Percentiles rank a stretch among this genome's conserved stretches.
These are phyloP conservation scores for Grantiella picta DNA, from an alignment of 2,113 vertebrate species.

Conservation along the genomic window DNA sequence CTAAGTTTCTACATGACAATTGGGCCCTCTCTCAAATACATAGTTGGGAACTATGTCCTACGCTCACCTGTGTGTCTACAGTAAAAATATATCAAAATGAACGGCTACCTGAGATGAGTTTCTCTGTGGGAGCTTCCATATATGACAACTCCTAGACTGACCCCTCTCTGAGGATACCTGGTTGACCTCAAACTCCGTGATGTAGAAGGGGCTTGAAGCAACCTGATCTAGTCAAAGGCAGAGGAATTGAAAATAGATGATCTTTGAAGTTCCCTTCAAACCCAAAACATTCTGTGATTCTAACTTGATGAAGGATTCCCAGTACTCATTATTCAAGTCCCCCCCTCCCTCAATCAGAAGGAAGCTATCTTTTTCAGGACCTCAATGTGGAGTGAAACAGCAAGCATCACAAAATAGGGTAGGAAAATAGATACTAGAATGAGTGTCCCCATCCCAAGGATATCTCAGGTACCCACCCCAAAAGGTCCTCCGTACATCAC, in stretches of 20 bases:
- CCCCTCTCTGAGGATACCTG: not conserved
- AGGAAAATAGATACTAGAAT: not conserved
- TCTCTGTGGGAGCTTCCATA: not conserved
- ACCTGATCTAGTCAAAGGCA: not conserved
- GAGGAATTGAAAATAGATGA: not conserved
- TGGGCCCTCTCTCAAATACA: not conserved
- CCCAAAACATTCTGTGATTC: not conserved
- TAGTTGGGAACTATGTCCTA: not conserved
- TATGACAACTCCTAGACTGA: not conserved
- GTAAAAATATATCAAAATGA: not conserved
- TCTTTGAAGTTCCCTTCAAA: not conserved
- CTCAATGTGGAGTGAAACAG: not conserved
- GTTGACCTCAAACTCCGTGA: not conserved
- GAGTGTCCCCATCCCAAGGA: not conserved
- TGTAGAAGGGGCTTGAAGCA: not conserved
- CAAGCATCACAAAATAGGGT: not conserved
- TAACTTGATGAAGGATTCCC: not conserved
- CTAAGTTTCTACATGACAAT: not conserved
- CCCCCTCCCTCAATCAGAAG: not conserved
- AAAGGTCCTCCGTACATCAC: too few relatives aligned
- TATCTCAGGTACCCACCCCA: not conserved
- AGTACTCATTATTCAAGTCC: not conserved
- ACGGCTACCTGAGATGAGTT: fast-evolving
- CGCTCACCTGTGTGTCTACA: not conserved
- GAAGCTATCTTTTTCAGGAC: not conserved